Conservation (phyloP, 2,797 vertebrate species). For the Dromococcyx pavoninus region DNA sequence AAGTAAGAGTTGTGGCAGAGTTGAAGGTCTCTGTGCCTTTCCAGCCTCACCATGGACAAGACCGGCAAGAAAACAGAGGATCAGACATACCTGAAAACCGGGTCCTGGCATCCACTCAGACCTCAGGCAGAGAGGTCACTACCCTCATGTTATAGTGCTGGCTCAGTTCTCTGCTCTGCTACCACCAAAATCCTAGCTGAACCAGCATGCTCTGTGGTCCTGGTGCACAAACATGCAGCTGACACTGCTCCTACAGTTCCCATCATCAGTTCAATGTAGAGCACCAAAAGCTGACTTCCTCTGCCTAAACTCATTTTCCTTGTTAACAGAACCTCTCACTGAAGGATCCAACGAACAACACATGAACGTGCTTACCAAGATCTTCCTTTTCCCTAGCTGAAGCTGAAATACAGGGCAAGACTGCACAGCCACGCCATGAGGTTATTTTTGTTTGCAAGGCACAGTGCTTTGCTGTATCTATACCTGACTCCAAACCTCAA, state of each 20-base stretch:
- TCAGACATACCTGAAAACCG: not conserved
- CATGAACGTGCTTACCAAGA: rapidly evolving
- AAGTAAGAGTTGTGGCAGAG: not conserved
- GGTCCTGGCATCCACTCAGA: not conserved
- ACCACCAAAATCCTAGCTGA: not conserved
- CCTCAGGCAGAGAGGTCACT: not conserved
- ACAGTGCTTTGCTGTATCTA: rapidly evolving
- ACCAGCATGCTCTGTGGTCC: not conserved
- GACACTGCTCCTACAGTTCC: rapidly evolving
- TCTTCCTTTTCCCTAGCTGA: not conserved
- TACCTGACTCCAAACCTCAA: not conserved
- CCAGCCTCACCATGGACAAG: not conserved
- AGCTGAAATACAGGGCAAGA: not conserved
- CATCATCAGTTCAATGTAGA: not conserved
- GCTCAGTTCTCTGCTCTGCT: not conserved
- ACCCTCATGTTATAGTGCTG: not conserved
- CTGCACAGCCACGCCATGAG: not conserved
- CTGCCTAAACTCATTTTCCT: not conserved
- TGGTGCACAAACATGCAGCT: not conserved
- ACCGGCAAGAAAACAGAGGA: not conserved
- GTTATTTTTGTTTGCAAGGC: not conserved
- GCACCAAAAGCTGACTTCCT: not conserved
- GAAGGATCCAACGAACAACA: not conserved
- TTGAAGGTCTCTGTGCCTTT: not conserved
- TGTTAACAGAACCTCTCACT: rapidly evolving